Evolutionary conservation across 53 echinoderm and acorn worm genomes (phyloP), one percentile per base, ranked within the genome.

Genomic region (Luidia sarsii): DNA sequence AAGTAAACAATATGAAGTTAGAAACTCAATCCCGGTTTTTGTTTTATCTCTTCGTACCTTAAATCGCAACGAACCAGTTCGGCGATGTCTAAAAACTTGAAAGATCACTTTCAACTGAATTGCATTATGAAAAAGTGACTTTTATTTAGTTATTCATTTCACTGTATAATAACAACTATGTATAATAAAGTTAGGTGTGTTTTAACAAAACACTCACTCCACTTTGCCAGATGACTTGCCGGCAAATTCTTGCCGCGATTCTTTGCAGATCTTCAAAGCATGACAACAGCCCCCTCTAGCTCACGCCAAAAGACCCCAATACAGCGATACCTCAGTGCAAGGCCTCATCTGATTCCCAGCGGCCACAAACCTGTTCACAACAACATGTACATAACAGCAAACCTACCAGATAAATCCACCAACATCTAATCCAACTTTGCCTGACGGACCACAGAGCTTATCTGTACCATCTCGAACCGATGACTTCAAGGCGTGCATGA

Each of bases 41-140:
- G n/a, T n/a, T n/a, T n/a, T n/a, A 57, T 65, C 39, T 41, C 11
- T 6, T 41, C 11, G 6, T 19, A 32, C 61, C 77, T 48, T 77
- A 77, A 59, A 48, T 77, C 77, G 60, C 77, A 61, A 46, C 77
- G 77, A 77, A 77, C 77, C 77, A 77, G 77, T 61, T 77, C 77
- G 77, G 61, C 60, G 77, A 77, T 61, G 61, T 15, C 77, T 77
- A 77, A 77, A 55, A 77, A 60, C 29, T 59, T 77, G 77, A 77
- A 77, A 77, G 77, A 77, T 77, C 77, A 77, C 46, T 54, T 54
- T 7, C 11, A 53, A 77, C 45, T 77, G 59, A 77, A 77, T 77
- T 77, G 77, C 77, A 77, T 77, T 77, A 77, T 61, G 30, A 74
- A 77, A 36, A 22, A 38, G 41, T 41, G 60, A 77, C n/a, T n/a